These are phyloP conservation scores for Strigamia transsilvanica DNA, from an alignment of 2,888 invertebrate species.

Conservation along the genomic window DNA sequence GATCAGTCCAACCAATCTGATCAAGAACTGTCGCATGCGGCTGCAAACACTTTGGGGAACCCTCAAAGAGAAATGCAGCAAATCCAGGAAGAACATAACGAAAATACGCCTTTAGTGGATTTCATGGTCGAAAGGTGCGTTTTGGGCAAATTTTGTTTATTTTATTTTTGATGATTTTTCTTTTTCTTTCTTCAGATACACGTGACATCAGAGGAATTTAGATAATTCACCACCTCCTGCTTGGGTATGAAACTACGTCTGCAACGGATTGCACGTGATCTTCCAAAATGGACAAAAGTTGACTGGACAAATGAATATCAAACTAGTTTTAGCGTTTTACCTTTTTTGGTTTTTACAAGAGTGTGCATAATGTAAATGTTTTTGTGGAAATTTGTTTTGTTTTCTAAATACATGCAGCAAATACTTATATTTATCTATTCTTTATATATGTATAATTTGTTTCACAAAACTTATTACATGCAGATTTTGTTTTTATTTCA, in stretches of 20 bases:
- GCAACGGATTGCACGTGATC: background rate
- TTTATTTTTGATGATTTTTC: background rate
- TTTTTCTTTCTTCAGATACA: background rate
- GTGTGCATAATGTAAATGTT: constrained; percentile 29
- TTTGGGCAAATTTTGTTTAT: background rate
- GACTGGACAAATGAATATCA: background rate
- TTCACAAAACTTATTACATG: background rate
- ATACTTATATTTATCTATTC: constrained; percentile 1
- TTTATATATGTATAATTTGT: background rate
- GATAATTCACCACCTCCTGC: background rate
- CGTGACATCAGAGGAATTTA: constrained; percentile 10
- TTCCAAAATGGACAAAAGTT: constrained; percentile 13
- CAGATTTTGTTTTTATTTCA: background rate
- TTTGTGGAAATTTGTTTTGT: background rate
- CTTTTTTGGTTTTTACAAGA: background rate
- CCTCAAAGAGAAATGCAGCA: constrained; percentile 43
- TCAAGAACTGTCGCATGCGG: background rate
- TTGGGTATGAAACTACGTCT: background rate
- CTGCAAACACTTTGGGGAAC: background rate
- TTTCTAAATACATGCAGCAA: constrained; percentile 12
- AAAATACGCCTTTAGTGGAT: constrained; percentile 52
- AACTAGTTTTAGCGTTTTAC: background rate
- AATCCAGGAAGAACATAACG: constrained; percentile 52
- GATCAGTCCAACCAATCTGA: background rate
- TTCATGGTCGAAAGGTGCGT: constrained; percentile 31